Evolutionary conservation across 2,888 invertebrate genomes (phyloP), one percentile per base, ranked within the genome.

Genomic region (Leucozona laternaria): DNA sequence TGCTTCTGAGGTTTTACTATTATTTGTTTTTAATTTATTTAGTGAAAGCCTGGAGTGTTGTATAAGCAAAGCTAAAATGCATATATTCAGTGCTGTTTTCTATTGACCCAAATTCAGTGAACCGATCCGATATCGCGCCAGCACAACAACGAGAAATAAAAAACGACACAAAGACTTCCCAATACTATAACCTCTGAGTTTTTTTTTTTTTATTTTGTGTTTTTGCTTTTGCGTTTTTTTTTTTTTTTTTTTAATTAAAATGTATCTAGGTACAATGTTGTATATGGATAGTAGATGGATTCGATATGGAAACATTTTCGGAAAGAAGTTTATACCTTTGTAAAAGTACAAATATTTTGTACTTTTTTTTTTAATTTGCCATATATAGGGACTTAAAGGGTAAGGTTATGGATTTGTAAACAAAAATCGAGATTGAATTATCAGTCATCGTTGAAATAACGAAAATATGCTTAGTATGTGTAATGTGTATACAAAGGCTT

Each of bases 81-180:
- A 53, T 53, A 37, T 37, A 68, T 53, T 37, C 31, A 15, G 28
- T 31, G 10, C 13, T 45, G 71, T 71, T 71, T 71, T 71, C 71
- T 57, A 45, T 58, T 71, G 71, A 71, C 71, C 71, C 71, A 57
- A 71, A 71, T 71, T 55, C 71, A 71, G 43, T 71, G 57, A 71
- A 57, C 71, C 71, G 71, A 71, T 71, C 31, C 71, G 45, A 71
- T 71, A 71, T 71, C 58, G 71, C 17, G 66, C 48, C 31, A 58
- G 43, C 15, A 71, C 4, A 71, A 37, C 22, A 53, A 20, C 17
- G 37, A 22, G 7, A 58, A 17, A 34, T 20, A 57, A 37, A 4
- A 25, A 15, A 1, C 11, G 20, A 43, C 20, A 58, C 40, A 71
- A 71, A 43, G 45, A 53, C 57, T 40, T 43, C 48, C 45, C 70